Evolutionary conservation across 1,140 invertebrate species (phyloP).

Genomic region (Leucophenga varia): DNA sequence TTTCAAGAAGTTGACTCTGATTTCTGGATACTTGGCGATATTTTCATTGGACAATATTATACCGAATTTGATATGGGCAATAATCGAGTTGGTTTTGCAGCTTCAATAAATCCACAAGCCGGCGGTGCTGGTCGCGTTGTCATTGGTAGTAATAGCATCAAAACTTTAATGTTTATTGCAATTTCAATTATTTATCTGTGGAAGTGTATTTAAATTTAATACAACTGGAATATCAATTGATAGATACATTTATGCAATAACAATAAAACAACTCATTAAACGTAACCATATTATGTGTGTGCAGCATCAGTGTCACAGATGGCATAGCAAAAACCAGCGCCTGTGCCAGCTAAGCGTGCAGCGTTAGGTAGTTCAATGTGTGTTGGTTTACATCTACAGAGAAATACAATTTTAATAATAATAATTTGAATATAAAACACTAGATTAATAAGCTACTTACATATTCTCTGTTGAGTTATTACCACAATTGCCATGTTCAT

Average conservation of each 20-base stretch:
- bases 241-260: too few relatives aligned
- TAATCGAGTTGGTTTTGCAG: constrained; percentile 65
- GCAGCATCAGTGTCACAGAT: constrained; percentile 28
- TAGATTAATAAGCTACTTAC: constrained; percentile 12
- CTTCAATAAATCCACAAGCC: constrained; percentile 2
- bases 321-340: constrained; percentile 49
- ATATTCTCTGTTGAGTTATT: constrained; percentile 67
- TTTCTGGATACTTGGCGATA: constrained; percentile 59
- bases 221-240: too few relatives aligned
- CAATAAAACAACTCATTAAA: too few relatives aligned
- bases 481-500: constrained; percentile 87
- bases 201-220: too few relatives aligned
- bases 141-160: too few relatives aligned
- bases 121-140: too few relatives aligned
- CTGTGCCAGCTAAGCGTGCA: constrained; percentile 40
- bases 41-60: constrained; percentile 71
- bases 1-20: constrained; percentile 23
- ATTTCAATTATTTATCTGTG: too few relatives aligned
- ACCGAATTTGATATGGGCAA: constrained; percentile 73
- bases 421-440: neutral
- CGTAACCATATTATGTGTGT: too few relatives aligned
- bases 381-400: constrained; percentile 33
- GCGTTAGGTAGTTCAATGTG: constrained; percentile 27
- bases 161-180: too few relatives aligned
- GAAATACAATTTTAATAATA: constrained; percentile 2